A percentile compares a stretch with the other conserved stretches of the same genome.
phyloP scores from a whole-genome alignment of 1,140 invertebrate genomes.

The Diorhabda sublineata region DNA sequence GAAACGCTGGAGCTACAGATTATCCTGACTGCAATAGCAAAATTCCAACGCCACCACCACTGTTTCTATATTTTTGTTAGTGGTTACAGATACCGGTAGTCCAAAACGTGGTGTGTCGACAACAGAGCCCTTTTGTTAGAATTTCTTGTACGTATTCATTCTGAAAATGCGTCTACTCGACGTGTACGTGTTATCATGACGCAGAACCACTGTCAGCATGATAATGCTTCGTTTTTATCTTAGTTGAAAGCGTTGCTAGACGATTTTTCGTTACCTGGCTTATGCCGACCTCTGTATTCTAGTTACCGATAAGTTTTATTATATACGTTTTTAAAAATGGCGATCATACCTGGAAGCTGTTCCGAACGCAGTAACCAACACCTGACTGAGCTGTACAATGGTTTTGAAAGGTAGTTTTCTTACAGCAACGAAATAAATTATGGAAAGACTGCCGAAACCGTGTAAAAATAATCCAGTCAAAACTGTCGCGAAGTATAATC shows the following conservation, averaged over 20 bases:
- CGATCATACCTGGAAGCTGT: slow-evolving; percentile 78
- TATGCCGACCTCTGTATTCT: too few relatives aligned
- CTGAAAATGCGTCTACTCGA: too few relatives aligned
- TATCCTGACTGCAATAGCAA: neutral
- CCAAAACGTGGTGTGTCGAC: too few relatives aligned
- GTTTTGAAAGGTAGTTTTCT: slow-evolving; percentile 76
- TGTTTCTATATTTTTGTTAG: too few relatives aligned
- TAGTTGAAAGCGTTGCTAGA: too few relatives aligned
- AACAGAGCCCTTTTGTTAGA: too few relatives aligned
- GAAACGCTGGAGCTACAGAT: neutral
- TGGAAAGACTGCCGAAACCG: slow-evolving; percentile 80
- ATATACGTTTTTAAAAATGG: too few relatives aligned
- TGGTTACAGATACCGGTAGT: too few relatives aligned
- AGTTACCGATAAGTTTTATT: too few relatives aligned
- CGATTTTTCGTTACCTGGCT: neutral
- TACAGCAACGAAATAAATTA: slow-evolving; percentile 76
- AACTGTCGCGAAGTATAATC: slow-evolving; percentile 89
- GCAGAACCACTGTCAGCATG: neutral
- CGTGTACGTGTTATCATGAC: too few relatives aligned
- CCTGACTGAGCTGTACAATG: slow-evolving; percentile 80
- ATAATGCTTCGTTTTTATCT: neutral
- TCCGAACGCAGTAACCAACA: slow-evolving; percentile 85
- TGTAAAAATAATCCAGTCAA: slow-evolving; percentile 84
- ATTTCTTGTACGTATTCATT: too few relatives aligned
- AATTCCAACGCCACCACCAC: too few relatives aligned